These are phyloP conservation scores for Hoplostethus mediterraneus DNA, from an alignment of 2,797 vertebrate genomes.

Conservation along the genomic window DNA sequence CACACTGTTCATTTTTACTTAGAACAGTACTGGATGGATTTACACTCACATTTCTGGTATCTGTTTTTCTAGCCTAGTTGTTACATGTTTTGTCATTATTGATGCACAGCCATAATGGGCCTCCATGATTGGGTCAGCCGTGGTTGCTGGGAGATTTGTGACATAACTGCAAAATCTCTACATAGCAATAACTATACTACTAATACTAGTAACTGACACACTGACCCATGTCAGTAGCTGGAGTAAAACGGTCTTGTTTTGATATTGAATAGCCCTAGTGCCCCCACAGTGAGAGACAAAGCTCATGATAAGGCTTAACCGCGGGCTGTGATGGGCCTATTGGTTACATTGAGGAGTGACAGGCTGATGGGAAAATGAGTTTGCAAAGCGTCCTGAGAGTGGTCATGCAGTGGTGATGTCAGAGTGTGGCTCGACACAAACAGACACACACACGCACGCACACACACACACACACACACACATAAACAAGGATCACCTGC, in stretches of 20 bases:
- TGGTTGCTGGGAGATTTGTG: conserved; percentile 21
- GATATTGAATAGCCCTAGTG: conserved; percentile 60
- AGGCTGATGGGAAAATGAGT: conserved; percentile 71
- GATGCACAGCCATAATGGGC: no score
- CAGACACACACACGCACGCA: not conserved
- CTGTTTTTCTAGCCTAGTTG: not conserved
- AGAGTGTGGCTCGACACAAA: conserved; percentile 29
- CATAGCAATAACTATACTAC: conserved; percentile 22
- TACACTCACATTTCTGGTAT: not conserved
- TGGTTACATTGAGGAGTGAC: conserved; percentile 63
- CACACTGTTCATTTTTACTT: no score
- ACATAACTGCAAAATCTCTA: not conserved
- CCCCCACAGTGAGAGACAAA: conserved; percentile 58
- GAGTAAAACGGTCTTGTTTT: conserved; percentile 64
- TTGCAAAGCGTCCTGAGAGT: conserved; percentile 52
- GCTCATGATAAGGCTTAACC: conserved; percentile 65
- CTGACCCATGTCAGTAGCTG: conserved; percentile 41
- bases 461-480: conserved; percentile 10
- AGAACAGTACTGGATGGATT: no score
- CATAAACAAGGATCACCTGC: conserved; percentile 76
- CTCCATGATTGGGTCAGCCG: not conserved
- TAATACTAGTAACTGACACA: conserved; percentile 48
- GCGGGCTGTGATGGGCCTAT: conserved; percentile 47
- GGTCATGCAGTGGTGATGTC: conserved; percentile 57
- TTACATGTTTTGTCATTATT: not conserved